Percentiles rank a stretch among this genome's conserved stretches.
Conservation (phyloP, 2,888 invertebrate species). For the Rhabditoides inermis region DNA sequence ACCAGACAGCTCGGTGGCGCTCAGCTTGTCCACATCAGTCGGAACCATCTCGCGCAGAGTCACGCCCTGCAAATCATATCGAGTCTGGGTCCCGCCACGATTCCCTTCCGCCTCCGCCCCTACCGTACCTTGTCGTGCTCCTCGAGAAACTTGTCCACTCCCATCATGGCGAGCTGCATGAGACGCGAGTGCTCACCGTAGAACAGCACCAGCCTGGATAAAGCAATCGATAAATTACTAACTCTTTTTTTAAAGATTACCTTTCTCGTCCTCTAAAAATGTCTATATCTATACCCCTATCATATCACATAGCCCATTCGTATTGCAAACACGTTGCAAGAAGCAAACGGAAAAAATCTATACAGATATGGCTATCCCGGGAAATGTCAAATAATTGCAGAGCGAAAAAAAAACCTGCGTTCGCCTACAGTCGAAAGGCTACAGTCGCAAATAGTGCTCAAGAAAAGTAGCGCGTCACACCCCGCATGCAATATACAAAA, state of each 20-base stretch:
- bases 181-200: conserved; percentile 35
- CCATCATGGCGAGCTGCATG: conserved; percentile 38
- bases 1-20: conserved; percentile 41
- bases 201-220: conserved; percentile 17
- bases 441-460: too few relatives aligned
- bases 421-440: too few relatives aligned
- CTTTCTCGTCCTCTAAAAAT: too few relatives aligned
- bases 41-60: conserved; percentile 34
- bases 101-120: neutral
- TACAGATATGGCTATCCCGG: too few relatives aligned
- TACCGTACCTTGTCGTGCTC: conserved; percentile 15
- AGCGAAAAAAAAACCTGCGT: neutral
- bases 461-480: too few relatives aligned
- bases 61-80: conserved; percentile 5
- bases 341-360: too few relatives aligned
- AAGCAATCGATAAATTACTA: neutral
- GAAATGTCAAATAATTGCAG: too few relatives aligned
- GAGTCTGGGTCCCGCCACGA: neutral
- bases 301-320: too few relatives aligned
- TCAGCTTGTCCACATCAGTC: conserved; percentile 36
- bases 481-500: too few relatives aligned
- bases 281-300: too few relatives aligned
- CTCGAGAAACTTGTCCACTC: conserved; percentile 31
- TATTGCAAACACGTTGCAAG: too few relatives aligned
- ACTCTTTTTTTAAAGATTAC: too few relatives aligned